Evolutionary conservation across 2,797 vertebrate species (phyloP).

Genomic region (Lerista edwardsae): DNA sequence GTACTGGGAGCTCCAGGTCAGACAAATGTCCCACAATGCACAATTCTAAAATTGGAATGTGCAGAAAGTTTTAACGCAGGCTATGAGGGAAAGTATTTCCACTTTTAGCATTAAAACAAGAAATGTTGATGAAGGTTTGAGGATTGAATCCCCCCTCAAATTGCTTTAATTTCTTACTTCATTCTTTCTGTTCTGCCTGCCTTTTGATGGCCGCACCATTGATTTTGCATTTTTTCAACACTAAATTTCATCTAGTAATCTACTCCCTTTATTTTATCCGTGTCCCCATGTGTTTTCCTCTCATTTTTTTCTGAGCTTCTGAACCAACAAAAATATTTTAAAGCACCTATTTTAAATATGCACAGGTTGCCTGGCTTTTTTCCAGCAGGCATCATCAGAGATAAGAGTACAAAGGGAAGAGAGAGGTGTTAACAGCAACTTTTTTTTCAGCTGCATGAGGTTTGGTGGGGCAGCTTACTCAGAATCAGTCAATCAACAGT

Average conservation of each 20-base stretch:
- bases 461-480: no score
- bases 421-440: no score
- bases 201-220: neutral
- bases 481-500: no score
- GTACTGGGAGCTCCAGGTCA: neutral
- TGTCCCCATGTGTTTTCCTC: neutral
- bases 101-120: neutral
- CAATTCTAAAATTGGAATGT: neutral
- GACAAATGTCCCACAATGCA: neutral
- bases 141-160: no score
- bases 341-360: no score
- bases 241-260: neutral
- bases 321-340: no score
- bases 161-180: no score
- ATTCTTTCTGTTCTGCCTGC: rapidly evolving
- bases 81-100: neutral
- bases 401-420: no score
- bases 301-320: no score
- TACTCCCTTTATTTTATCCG: neutral
- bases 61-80: neutral
- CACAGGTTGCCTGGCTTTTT: no score
- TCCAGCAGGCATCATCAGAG: no score
- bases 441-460: no score
- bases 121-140: neutral
- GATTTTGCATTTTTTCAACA: neutral